Evolutionary conservation across 2,113 vertebrate genomes (phyloP).

Genomic region (Ochotona curzoniae): DNA sequence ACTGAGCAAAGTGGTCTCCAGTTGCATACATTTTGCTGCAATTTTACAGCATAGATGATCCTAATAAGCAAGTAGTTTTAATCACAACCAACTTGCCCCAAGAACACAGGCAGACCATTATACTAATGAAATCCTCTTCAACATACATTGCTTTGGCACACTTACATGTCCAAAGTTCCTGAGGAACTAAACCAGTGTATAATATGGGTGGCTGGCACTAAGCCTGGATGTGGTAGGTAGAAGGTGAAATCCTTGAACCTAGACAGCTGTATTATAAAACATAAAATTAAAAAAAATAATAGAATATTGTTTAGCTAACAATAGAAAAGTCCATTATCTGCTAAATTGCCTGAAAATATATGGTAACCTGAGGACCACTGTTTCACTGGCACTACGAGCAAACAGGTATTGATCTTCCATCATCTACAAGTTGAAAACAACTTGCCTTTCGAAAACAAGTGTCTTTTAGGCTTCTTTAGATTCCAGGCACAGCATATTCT

Average conservation of each 20-base stretch:
- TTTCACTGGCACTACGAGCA: not conserved
- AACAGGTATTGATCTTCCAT: not conserved
- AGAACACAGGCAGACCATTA: not conserved
- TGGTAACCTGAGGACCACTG: not conserved
- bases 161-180: not conserved
- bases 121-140: not conserved
- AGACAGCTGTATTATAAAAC: no score
- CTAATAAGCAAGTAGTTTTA: not conserved
- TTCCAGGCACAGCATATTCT: not conserved
- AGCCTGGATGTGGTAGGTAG: no score
- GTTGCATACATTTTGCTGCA: no score
- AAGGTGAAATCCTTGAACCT: no score
- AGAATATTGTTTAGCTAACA: not conserved
- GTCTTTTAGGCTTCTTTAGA: not conserved
- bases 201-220: no score
- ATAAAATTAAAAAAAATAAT: not conserved
- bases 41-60: not conserved
- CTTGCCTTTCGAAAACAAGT: not conserved
- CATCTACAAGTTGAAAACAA: not conserved
- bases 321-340: not conserved
- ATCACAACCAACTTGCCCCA: not conserved
- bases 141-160: not conserved
- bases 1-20: no score
- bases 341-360: not conserved
- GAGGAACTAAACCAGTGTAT: no score